A percentile compares a stretch with the other conserved stretches of the same genome.
Evolutionary conservation across 2,797 vertebrate genomes (phyloP).

Genomic region (Poecile montanus): DNA sequence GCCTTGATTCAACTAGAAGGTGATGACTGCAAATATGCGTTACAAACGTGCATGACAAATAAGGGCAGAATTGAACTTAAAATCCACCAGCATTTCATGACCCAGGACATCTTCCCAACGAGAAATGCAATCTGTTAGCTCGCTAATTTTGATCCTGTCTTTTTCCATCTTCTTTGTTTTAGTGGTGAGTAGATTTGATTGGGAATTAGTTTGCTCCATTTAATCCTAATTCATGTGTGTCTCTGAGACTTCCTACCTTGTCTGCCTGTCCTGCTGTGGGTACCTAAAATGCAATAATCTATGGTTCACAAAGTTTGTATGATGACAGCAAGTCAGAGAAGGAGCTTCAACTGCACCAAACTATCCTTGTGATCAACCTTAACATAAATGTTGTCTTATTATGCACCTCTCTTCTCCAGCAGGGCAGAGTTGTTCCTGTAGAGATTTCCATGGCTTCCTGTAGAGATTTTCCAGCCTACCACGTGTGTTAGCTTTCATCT

Average conservation of each 20-base stretch:
- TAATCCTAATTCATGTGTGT: conserved; percentile 38
- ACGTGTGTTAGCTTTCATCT: not conserved
- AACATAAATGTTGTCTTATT: not conserved
- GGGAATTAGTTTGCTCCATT: conserved; percentile 61
- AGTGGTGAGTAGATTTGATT: conserved; percentile 21
- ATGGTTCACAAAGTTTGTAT: not conserved
- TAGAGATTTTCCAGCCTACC: not conserved
- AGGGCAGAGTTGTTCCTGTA: not conserved
- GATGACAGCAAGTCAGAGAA: not conserved
- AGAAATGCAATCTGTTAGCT: conserved; percentile 34
- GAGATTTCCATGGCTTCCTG: not conserved
- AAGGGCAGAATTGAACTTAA: not conserved
- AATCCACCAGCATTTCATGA: conserved; percentile 8
- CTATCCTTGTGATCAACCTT: not conserved
- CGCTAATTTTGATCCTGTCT: conserved; percentile 32
- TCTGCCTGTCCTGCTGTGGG: not conserved
- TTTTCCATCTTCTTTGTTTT: conserved; percentile 22
- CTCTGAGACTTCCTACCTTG: conserved; percentile 10
- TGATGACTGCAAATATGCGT: not conserved
- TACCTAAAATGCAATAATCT: not conserved
- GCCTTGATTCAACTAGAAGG: not conserved
- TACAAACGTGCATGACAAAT: not conserved
- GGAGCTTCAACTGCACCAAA: not conserved
- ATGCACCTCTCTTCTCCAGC: not conserved
- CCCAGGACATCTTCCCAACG: not conserved